phyloP scores from a whole-genome alignment of 1,140 invertebrate genomes.

The Sycophila sp. region DNA sequence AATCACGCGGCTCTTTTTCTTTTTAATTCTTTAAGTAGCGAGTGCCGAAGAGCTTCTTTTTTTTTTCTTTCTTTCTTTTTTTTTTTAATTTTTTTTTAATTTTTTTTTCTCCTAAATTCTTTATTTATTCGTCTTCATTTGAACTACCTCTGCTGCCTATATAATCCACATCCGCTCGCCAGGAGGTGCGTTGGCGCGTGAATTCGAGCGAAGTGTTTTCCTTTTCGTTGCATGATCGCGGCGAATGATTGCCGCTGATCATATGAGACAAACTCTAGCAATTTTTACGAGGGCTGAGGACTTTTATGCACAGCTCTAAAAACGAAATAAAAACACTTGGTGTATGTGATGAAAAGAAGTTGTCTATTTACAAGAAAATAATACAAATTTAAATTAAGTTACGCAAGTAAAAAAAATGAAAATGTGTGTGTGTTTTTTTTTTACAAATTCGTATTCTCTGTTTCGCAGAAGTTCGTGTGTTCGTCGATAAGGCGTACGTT shows the following conservation, averaged over 20 bases:
- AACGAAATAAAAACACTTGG: too few relatives aligned
- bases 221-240: too few relatives aligned
- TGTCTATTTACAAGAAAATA: too few relatives aligned
- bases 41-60: slow-evolving; percentile 17
- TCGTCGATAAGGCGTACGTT: slow-evolving; percentile 74
- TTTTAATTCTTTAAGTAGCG: slow-evolving; percentile 29
- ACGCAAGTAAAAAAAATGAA: too few relatives aligned
- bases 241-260: background rate
- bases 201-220: too few relatives aligned
- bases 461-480: slow-evolving; percentile 76
- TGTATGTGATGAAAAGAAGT: too few relatives aligned
- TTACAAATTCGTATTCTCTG: too few relatives aligned
- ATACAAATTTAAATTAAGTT: too few relatives aligned
- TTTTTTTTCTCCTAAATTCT: background rate
- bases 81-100: background rate
- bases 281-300: too few relatives aligned
- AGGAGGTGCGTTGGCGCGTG: background rate
- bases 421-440: too few relatives aligned
- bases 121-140: background rate
- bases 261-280: background rate
- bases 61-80: too few relatives aligned
- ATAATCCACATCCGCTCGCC: background rate
- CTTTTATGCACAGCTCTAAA: too few relatives aligned
- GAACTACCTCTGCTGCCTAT: background rate
- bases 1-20: background rate